phyloP scores from a whole-genome alignment of 2,888 invertebrate genomes.

The Ceriagrion tenellum region DNA sequence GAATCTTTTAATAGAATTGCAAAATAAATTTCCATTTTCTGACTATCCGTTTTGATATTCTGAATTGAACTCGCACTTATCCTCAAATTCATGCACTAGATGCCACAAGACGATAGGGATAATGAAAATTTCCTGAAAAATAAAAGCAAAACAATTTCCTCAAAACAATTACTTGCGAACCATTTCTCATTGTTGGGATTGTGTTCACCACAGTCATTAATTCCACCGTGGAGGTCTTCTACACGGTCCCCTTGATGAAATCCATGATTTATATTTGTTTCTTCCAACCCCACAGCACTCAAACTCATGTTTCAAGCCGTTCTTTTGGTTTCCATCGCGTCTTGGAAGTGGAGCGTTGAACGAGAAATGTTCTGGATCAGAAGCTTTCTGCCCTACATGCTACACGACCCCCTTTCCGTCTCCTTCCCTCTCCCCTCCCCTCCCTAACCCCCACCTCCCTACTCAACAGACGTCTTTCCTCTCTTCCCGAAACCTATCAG shows the following conservation, averaged over 20 bases:
- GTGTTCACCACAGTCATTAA: background rate
- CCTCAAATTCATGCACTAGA: too few species aligned
- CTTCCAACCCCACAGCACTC: background rate
- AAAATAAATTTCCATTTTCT: too few species aligned
- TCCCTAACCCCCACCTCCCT: background rate
- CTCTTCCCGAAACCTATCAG: background rate
- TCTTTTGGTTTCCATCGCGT: background rate
- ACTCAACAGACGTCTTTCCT: background rate
- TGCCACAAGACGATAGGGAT: too few species aligned
- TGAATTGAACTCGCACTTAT: too few species aligned
- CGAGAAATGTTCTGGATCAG: conserved; percentile 21
- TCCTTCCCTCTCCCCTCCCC: background rate
- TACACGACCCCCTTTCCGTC: background rate
- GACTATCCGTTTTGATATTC: too few species aligned
- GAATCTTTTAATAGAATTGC: too few species aligned
- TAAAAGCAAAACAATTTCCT: background rate
- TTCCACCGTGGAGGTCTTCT: background rate
- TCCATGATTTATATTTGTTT: background rate
- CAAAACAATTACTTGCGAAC: background rate
- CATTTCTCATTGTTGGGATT: background rate
- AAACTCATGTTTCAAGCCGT: background rate
- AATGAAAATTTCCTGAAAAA: background rate
- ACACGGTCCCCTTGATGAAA: background rate
- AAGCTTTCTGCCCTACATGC: background rate
- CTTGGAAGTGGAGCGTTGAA: background rate